Base-by-base conservation (phyloP, 2,797 vertebrate species). In the Alosa sapidissima region DNA sequence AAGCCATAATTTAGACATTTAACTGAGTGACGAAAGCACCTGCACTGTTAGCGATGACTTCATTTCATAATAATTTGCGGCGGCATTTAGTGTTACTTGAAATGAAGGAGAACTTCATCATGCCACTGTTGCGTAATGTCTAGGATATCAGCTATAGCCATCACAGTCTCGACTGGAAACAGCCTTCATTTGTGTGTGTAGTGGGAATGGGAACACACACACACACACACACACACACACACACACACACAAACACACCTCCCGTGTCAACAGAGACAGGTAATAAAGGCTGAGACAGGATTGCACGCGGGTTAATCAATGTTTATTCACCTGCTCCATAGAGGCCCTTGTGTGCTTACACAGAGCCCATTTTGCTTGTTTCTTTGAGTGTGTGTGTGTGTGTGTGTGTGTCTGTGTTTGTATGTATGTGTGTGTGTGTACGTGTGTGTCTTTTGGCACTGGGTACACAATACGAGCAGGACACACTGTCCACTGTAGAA, bases 251-350 rank as follows among this genome's bases (percentile, higher is more conserved):
- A 72, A 33, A 72, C 65, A 41, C 28, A 36, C 28, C 11, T 24
- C 13, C 68, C 14, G 14, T 75, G 68, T 75, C 68, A 75, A 45
- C 33, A 75, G 68, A 19, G 33, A 16, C 68, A 75, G 33, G 68
- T 75, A 75, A 75, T 75, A 75, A 75, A 45, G 33, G 68, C 68
- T 75, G 68, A 45, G 68, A 41, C 68, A 41, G 68, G 33, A 36
- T 75, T 75, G 33, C 68, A 28, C 33, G 19, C 13, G 11, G 36
- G 33, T 16, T 75, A 75, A 75, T 75, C 68, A 75, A 36, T 75
- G 68, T 75, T 75, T 75, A 75, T 75, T 75, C 68, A 75, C 68
- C 68, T 45, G 36, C 68, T 45, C 68, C 68, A 45, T 10, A 5
- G 33, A 75, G 68, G 33, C 0, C 68, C 68, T 75, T 16, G 14